Base-by-base conservation (phyloP, 2,888 invertebrate species). In the Tipula unca region DNA sequence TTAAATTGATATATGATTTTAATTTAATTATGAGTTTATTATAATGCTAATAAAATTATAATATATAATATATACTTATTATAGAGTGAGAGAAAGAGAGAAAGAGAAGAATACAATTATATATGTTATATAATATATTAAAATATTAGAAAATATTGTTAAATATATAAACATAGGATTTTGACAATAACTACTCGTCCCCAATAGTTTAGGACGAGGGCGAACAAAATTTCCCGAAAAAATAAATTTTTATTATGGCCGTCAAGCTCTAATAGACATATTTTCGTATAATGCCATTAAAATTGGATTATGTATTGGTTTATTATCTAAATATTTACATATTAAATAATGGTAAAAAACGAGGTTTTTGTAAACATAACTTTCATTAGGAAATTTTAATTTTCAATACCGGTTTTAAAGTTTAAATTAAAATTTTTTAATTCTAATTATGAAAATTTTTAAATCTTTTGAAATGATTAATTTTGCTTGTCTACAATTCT, bases 1-100 rank as follows among this genome's bases (percentile, higher is more conserved):
- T 69, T 69, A 69, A 69, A 69, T 69, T 69, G 69, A 69, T 69
- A 69, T 69, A 69, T 69, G 69, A 69, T 69, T 69, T 69, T 69
- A 69, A 69, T 69, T 69, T 69, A 69, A 69, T 69, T 69, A 69
- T 69, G 69, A 69, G 69, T 69, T 69, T 69, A 69, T 69, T 69
- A 69, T 69, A 69, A 69, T 69, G 69, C 69, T 69, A 69, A 69
- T 69, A 69, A 69, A 69, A 69, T 69, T 69, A 69, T 69, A 69
- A 25, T 69, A 69, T 25, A 48, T 48, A 48, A 48, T 48, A 17
- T 48, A 48, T 48, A 20, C 6, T 5, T 48, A 48, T 17, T n/a
- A 17, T n/a, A 48, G 48, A 48, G n/a, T n/a, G n/a, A n/a, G 48
- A 48, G 17, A 48, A 17, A 39, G n/a, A 48, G 48, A 48, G 48